Evolutionary conservation across 2,113 vertebrate genomes (phyloP).

Genomic region (Archocentrus centrarchus): DNA sequence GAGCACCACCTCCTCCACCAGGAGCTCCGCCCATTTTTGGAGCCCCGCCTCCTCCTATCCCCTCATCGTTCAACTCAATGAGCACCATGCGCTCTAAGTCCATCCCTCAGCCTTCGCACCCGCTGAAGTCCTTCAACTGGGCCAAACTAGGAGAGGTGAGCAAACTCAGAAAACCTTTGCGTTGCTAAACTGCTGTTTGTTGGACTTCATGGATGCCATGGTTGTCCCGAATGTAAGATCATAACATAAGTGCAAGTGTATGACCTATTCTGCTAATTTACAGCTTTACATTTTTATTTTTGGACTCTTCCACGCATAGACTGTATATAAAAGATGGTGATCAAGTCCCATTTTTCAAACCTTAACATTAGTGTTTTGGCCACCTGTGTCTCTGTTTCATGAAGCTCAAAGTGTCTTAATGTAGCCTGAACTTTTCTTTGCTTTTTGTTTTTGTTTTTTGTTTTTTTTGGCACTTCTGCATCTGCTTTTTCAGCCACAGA

Average conservation of each 20-base stretch:
- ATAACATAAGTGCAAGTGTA: not conserved
- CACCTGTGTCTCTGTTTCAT: fast-evolving
- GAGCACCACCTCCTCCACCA: conserved; percentile 89
- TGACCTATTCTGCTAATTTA: not conserved
- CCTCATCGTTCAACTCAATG: conserved; percentile 73
- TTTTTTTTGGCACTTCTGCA: not conserved
- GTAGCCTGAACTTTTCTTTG: not conserved
- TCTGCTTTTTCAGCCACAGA: not conserved
- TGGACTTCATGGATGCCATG: not conserved
- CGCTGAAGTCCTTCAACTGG: conserved; percentile 99
- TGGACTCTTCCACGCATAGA: not conserved
- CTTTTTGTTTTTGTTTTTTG: too few relatives aligned
- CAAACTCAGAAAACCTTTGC: not conserved
- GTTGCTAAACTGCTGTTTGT: not conserved
- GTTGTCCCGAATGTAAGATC: not conserved
- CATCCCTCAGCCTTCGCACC: conserved; percentile 93
- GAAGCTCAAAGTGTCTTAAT: not conserved
- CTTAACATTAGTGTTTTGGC: not conserved
- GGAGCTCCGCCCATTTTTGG: conserved; percentile 93
- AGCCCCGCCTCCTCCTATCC: conserved; percentile 77
- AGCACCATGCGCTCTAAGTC: conserved; percentile 87
- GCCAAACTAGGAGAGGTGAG: conserved; percentile 95
- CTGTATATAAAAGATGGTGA: not conserved
- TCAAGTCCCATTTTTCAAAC: not conserved
- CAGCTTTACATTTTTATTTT: not conserved